Base-by-base conservation (phyloP, 1,140 invertebrate genomes). In the Glossosoma conforme region DNA sequence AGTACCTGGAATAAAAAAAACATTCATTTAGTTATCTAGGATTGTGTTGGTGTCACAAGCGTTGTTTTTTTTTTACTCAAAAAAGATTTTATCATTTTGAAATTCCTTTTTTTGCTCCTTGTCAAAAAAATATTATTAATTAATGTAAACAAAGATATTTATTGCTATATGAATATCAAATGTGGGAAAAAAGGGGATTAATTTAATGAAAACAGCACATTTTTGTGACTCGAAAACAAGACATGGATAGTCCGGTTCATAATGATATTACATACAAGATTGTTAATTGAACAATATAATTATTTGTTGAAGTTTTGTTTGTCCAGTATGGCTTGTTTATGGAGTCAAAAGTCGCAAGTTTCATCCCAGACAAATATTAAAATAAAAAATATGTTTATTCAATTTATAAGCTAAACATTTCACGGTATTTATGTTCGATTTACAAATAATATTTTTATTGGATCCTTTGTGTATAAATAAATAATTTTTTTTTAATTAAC, bases 1-100 rank as follows among this genome's bases (percentile, higher is more conserved):
- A 1, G 87, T 91, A n/a, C 92, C 93, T 67, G 47, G 22, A 49
- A 56, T 24, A 2, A 45, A 2, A 45, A 24, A 9, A 2, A 25
- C 3, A 43, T 24, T 13, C 11, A 38, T 17, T 19, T 9, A 36
- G 33, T 36, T 9, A 36, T 10, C 4, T 8, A 8, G 25, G n/a
- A 28, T 28, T 8, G 25, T 28, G 6, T 28, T 28, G 6, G 25
- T 28, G 25, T 28, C n/a, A 8, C 6, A 6, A 28, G 6, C 6
- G n/a, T 28, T 28, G n/a, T 28, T 8, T 28, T 28, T 8, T 6
- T 28, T 28, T 28, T 28, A 8, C 6, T 28, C 6, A 6, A 28
- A 28, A 8, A 28, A 28, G n/a, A 28, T 28, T 8, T 28, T 6
- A n/a, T 28, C 25, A 28, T 28, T n/a, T 8, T n/a, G 25, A 28